phyloP scores from a whole-genome alignment of 2,113 vertebrate genomes.

The Datnioides undecimradiatus region DNA sequence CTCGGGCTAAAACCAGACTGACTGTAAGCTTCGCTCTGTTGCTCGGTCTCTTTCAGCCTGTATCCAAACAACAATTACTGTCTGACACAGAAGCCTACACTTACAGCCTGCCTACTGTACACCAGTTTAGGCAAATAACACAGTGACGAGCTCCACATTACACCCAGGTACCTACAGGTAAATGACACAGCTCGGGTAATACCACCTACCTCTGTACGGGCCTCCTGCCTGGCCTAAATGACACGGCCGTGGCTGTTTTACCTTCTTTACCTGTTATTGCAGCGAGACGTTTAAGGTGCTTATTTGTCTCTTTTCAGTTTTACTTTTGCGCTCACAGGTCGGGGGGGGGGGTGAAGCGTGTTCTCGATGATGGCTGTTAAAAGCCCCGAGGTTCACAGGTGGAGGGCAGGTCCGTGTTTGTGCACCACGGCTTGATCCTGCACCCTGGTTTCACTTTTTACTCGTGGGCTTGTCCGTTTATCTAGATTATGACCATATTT shows the following conservation, averaged over 20 bases:
- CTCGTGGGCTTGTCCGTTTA: too few species aligned
- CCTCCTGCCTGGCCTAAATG: constrained; percentile 36
- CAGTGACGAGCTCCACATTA: constrained; percentile 36
- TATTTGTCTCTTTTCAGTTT: constrained; percentile 76
- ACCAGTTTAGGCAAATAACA: constrained; percentile 62
- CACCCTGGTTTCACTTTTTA: not conserved
- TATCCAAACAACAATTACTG: constrained; percentile 80
- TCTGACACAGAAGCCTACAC: constrained; percentile 74
- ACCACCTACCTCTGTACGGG: constrained; percentile 15
- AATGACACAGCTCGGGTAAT: constrained; percentile 58
- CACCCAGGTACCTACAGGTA: constrained; percentile 43
- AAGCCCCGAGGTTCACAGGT: not conserved
- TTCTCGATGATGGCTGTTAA: constrained; percentile 3
- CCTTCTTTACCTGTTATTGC: constrained; percentile 56
- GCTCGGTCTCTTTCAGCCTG: constrained; percentile 44
- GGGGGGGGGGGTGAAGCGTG: not conserved
- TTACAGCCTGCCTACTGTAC: constrained; percentile 55
- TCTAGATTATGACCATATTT: too few species aligned
- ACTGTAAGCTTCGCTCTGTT: constrained; percentile 42
- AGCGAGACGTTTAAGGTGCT: constrained; percentile 50
- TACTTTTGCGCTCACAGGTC: constrained; percentile 62
- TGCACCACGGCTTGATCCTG: too few species aligned
- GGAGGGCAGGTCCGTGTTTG: not conserved
- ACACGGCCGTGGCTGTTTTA: constrained; percentile 20
- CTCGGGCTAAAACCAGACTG: constrained; percentile 51